Evolutionary conservation across 2,113 vertebrate species (phyloP).

Genomic region (Capreolus pygargus): DNA sequence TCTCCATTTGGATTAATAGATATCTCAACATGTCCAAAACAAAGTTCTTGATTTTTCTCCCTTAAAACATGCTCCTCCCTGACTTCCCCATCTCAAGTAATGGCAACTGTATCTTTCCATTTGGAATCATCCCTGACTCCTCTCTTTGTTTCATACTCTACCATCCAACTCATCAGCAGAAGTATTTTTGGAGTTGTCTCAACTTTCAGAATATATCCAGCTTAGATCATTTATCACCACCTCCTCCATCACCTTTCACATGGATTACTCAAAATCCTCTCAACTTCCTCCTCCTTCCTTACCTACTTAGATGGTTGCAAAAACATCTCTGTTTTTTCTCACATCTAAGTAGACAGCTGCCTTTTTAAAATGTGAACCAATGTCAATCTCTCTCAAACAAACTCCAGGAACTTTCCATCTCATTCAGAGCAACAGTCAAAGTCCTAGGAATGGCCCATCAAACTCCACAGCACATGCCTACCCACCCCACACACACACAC

Average conservation of each 20-base stretch:
- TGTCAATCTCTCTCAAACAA: neutral
- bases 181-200: neutral
- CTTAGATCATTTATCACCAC: neutral
- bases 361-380: neutral
- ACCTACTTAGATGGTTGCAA: neutral
- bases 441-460: neutral
- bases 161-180: neutral
- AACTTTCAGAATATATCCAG: neutral
- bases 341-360: neutral
- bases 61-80: neutral
- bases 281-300: neutral
- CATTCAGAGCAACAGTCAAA: neutral
- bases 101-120: neutral
- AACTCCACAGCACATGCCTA: neutral
- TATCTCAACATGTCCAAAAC: neutral
- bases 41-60: neutral
- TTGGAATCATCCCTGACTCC: neutral
- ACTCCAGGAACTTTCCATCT: neutral
- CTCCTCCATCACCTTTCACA: neutral
- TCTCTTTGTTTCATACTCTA: neutral
- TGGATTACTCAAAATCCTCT: neutral
- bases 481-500: neutral
- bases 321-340: neutral
- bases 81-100: neutral
- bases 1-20: neutral